A percentile compares a stretch with the other conserved stretches of the same genome.
These are phyloP conservation scores for Pheucticus melanocephalus DNA, from an alignment of 2,113 vertebrate species.

Conservation along the genomic window DNA sequence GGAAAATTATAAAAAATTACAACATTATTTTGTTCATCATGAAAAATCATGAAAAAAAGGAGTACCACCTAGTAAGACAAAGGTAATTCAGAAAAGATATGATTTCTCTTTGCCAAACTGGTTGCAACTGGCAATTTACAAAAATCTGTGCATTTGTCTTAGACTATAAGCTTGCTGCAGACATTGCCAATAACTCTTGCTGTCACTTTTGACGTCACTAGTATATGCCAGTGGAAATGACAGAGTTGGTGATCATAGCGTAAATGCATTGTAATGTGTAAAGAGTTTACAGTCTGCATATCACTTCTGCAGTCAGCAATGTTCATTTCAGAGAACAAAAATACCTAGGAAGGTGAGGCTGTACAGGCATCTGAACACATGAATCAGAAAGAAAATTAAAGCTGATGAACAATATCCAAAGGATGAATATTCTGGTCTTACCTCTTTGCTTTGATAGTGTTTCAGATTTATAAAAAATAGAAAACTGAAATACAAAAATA, in stretches of 20 bases:
- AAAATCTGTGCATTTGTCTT: not conserved
- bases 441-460: not conserved
- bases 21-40: not conserved
- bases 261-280: not conserved
- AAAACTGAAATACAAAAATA: not conserved
- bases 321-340: not conserved
- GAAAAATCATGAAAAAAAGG: not conserved
- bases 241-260: not conserved
- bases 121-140: not conserved
- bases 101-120: not conserved
- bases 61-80: not conserved
- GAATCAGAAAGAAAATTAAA: not conserved
- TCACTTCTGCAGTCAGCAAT: not conserved
- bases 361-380: not conserved
- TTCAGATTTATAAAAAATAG: not conserved
- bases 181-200: not conserved
- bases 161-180: not conserved
- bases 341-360: not conserved
- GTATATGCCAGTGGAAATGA: not conserved
- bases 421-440: not conserved
- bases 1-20: not conserved
- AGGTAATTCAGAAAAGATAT: not conserved
- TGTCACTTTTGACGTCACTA: not conserved
- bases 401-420: not conserved
- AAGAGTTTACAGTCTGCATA: not conserved